Percentiles rank a stretch among this genome's conserved stretches.
These are phyloP conservation scores for Palythoa grandiflora DNA, from an alignment of 92 coral and sea anemone species.

Conservation along the genomic window DNA sequence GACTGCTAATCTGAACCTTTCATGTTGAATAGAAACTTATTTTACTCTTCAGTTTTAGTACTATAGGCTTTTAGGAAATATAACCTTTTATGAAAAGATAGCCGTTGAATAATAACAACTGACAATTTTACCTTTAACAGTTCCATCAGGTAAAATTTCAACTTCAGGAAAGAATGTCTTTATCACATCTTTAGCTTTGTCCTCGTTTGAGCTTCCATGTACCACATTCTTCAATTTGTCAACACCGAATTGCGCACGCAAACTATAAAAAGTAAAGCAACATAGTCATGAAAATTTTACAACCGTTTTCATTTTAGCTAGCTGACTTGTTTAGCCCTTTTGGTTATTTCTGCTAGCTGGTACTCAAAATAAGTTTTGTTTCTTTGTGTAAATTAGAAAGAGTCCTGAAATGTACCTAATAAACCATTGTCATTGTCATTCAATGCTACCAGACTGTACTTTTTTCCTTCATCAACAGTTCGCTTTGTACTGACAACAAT, in stretches of 20 bases:
- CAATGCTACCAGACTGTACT: too few species aligned
- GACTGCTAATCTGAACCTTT: too few species aligned
- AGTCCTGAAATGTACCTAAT: neutral
- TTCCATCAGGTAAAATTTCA: conserved; percentile 89
- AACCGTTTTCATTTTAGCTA: neutral
- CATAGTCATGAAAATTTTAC: neutral
- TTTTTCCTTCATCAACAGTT: too few species aligned
- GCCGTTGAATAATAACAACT: neutral
- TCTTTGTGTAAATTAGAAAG: too few species aligned
- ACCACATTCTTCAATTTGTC: conserved; percentile 93
- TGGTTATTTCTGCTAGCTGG: too few species aligned
- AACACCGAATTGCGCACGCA: conserved; percentile 92
- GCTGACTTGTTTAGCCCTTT: too few species aligned
- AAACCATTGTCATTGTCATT: neutral
- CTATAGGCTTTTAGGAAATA: too few species aligned
- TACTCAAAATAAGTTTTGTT: too few species aligned
- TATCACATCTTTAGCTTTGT: conserved; percentile 83
- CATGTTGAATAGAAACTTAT: too few species aligned
- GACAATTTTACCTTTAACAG: conserved; percentile 71
- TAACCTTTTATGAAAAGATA: neutral
- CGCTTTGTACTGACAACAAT: too few species aligned
- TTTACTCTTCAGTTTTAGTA: too few species aligned
- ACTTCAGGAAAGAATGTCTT: conserved; percentile 94
- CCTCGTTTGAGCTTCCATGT: conserved; percentile 92
- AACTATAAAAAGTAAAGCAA: conserved; percentile 37